Evolutionary conservation across 2,888 invertebrate species (phyloP), one percentile per base, ranked within the genome.

Genomic region (Hyposoter didymator): DNA sequence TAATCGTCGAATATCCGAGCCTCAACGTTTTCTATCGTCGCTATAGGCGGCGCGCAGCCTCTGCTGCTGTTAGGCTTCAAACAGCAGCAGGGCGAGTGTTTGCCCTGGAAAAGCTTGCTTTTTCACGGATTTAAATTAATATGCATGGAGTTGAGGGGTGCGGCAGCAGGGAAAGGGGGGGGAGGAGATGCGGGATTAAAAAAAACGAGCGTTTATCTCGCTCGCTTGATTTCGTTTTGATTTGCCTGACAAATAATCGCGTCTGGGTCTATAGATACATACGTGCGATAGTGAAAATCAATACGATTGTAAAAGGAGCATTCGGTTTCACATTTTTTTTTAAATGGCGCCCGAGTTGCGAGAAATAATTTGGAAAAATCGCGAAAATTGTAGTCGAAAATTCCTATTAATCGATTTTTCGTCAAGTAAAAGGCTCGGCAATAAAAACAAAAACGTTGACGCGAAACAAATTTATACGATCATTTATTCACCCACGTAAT

Each of bases 101-200:
- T 86, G 85, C 87, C 88, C 87, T 89, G 59, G 80, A 52, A 62
- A 67, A 66, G 87, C 89, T 91, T 89, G 91, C 90, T 92, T 93
- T 93, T 93, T 92, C 91, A 90, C 89, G 91, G 93, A 93, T 93
- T 92, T 92, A 93, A 93, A 93, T 93, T 93, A 93, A 93, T 93
- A 94, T 94, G 93, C 93, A 93, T 93, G 93, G 92, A 90, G 87
- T 90, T 88, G 90, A 89, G 90, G 88, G 87, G 75, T 70, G 52
- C 32, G 66, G 66, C 73, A 69, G 73, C 19, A 75, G 72, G 43
- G 66, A 55, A 81, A 47, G n/a, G 19, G 10, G 72, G 12, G 35
- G 19, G 22, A 19, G 22, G 32, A 19, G 12, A 8, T 35, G 32
- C 19, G 22, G n/a, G 12, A 22, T 62, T 62, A 45, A 75, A 82